A percentile compares a stretch with the other conserved stretches of the same genome.
Evolutionary conservation across 2,797 vertebrate genomes (phyloP).

Genomic region (Perodicticus potto): DNA sequence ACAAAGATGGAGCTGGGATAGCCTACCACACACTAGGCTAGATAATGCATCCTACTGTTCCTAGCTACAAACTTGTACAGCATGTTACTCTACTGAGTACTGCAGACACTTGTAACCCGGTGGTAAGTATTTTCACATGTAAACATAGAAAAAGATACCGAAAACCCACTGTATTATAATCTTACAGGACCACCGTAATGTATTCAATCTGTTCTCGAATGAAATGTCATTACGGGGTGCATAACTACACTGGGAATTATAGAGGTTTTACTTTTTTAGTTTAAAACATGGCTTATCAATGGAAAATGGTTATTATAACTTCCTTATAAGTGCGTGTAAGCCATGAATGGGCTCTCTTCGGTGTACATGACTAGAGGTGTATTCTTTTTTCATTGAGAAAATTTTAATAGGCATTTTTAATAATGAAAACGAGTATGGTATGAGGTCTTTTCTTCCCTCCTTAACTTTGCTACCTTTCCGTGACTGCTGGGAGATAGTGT

Average conservation of each 20-base stretch:
- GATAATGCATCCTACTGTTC: neutral
- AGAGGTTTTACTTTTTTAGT: neutral
- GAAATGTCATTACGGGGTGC: neutral
- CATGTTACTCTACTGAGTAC: neutral
- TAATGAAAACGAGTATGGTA: neutral
- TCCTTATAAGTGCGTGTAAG: neutral
- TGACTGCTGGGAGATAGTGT: neutral
- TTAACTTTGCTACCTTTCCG: neutral
- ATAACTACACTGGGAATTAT: neutral
- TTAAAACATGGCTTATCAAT: slow-evolving; percentile 17
- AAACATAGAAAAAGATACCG: neutral
- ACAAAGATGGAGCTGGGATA: neutral
- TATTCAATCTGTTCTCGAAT: neutral
- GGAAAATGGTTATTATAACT: neutral
- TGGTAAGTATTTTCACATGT: neutral
- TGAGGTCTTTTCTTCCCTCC: neutral
- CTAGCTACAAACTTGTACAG: neutral
- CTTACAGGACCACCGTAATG: neutral
- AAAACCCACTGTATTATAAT: neutral
- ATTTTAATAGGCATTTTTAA: neutral
- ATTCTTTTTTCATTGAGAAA: neutral
- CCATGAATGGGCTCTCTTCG: neutral
- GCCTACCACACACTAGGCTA: neutral
- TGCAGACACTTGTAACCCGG: too few species aligned
- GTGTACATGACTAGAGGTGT: neutral